Conservation (phyloP, 1,140 invertebrate species). For the Cydia fagiglandana region DNA sequence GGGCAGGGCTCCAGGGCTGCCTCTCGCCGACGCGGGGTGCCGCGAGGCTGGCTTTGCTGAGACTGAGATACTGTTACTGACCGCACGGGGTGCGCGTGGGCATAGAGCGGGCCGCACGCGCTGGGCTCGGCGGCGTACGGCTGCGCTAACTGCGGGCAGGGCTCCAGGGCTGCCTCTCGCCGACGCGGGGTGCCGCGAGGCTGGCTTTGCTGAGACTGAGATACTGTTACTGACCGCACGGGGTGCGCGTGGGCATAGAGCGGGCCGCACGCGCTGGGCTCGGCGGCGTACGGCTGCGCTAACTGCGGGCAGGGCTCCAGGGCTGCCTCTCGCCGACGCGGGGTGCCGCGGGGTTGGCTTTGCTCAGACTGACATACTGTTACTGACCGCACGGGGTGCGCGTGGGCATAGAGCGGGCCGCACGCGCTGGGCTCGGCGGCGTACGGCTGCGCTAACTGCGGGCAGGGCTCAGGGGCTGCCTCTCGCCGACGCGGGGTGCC, state of each 20-base stretch:
- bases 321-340: slow-evolving; percentile 54
- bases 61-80: too few relatives aligned
- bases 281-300: slow-evolving; percentile 68
- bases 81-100: too few relatives aligned
- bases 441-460: slow-evolving; percentile 66
- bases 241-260: slow-evolving; percentile 69
- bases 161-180: slow-evolving; percentile 56
- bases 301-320: slow-evolving; percentile 59
- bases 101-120: slow-evolving; percentile 67
- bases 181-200: slow-evolving; percentile 53
- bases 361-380: slow-evolving; percentile 54
- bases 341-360: slow-evolving; percentile 47
- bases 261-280: slow-evolving; percentile 69
- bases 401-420: slow-evolving; percentile 69
- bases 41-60: slow-evolving; percentile 56
- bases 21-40: slow-evolving; percentile 55
- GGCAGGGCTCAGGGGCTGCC: slow-evolving; percentile 54
- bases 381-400: slow-evolving; percentile 64
- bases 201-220: slow-evolving; percentile 57
- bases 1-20: slow-evolving; percentile 56
- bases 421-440: slow-evolving; percentile 67
- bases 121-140: slow-evolving; percentile 72
- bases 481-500: slow-evolving; percentile 55
- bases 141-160: slow-evolving; percentile 62
- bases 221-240: slow-evolving; percentile 52